Evolutionary conservation across 1,140 invertebrate genomes (phyloP), one percentile per base, ranked within the genome.

Genomic region (Bombus sibiricus): DNA sequence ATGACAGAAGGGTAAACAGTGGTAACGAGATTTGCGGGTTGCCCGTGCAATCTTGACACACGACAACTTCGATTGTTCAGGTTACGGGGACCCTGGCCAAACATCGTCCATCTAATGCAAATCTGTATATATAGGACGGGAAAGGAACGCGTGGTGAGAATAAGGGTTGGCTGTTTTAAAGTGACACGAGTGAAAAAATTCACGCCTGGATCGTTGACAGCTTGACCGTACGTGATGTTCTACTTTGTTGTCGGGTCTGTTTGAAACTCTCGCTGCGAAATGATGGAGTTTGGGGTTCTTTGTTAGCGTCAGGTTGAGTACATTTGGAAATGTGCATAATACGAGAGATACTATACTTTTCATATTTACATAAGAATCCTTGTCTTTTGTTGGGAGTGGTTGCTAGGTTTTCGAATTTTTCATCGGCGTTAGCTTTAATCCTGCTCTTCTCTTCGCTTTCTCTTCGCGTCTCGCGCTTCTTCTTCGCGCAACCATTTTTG

Each of bases 1-100:
- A 94, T 94, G 86, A 94, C 93, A 93, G 86, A 90, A 88, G 87
- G 83, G 89, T 91, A 93, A 93, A 94, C 93, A 92, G 88, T 83
- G 90, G 81, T 89, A 91, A 93, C 90, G 83, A 91, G 91, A 92
- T 92, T 92, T 92, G 85, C 76, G 85, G 90, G 86, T 74, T 86
- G 90, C 18, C 47, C 82, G 87, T 86, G 90, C 87, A 88, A 75
- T 83, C 80, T 83, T 72, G 85, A 89, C 83, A 82, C 77, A 81
- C 81, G 87, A 89, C 88, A 88, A 88, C 84, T 85, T 85, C 86
- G 86, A 73, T 86, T 76, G 86, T 81, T 85, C 87, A 75, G 86
- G 75, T 85, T 88, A 81, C 43, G 53, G 81, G 91, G 87, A 87
- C 92, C 92, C 91, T 92, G 81, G 87, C 92, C 91, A 93, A 94